Evolutionary conservation across 2,888 invertebrate species (phyloP).

Genomic region (Apamea crenata): DNA sequence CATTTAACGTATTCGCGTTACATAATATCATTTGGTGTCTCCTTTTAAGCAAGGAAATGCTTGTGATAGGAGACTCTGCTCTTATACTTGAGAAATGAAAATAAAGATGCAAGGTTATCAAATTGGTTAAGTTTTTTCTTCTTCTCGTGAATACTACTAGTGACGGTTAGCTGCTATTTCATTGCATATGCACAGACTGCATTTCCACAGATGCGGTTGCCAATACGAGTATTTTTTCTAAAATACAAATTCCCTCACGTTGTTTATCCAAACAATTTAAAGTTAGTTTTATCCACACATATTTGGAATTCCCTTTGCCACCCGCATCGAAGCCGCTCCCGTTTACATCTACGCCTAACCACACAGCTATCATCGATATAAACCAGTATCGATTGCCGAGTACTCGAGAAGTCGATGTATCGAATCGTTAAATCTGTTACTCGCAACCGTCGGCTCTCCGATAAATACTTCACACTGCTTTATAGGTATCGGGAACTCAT

Average conservation of each 20-base stretch:
- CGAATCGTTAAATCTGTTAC: constrained; percentile 76
- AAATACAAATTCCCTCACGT: constrained; percentile 9
- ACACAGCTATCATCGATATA: constrained; percentile 53
- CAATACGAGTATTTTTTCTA: constrained; percentile 38
- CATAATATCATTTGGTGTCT: not conserved
- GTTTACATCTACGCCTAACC: constrained; percentile 46
- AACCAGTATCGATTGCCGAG: constrained; percentile 57
- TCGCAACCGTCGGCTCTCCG: constrained; percentile 61
- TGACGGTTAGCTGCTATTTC: not conserved
- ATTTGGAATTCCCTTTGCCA: constrained; percentile 47
- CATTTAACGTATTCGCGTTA: not conserved
- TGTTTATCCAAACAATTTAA: constrained; percentile 43
- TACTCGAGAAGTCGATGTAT: constrained; percentile 69
- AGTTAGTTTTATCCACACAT: constrained; percentile 43
- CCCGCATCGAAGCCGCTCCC: constrained; percentile 23
- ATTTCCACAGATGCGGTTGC: constrained; percentile 1
- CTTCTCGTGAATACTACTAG: not conserved
- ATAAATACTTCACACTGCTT: constrained; percentile 71
- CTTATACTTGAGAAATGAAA: not conserved
- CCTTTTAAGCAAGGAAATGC: not conserved
- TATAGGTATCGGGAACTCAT: constrained; percentile 70
- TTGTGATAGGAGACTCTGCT: not conserved
- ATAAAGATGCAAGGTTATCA: not conserved
- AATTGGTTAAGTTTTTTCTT: not conserved
- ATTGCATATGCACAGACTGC: not conserved